These are phyloP conservation scores for Sabatieria punctata DNA, from an alignment of 2,888 invertebrate species.

Conservation along the genomic window DNA sequence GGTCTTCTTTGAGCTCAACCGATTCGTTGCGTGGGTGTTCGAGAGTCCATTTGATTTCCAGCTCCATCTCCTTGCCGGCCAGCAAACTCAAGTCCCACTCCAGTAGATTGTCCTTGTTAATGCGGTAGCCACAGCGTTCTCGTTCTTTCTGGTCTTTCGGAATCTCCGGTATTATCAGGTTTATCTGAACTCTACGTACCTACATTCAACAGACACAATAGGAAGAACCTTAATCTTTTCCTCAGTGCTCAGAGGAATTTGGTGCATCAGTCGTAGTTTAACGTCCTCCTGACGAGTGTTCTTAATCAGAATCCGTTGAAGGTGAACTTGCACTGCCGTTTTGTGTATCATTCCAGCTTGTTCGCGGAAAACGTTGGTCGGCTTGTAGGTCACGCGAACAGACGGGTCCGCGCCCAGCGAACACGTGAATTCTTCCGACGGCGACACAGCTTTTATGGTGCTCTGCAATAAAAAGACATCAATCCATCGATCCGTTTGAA, in stretches of 20 bases:
- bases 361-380: slow-evolving; percentile 21
- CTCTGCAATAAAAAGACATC: no score
- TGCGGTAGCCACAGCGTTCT: not conserved
- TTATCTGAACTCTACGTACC: no score
- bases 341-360: slow-evolving; percentile 20
- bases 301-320: slow-evolving; percentile 22
- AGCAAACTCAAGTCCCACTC: slow-evolving; percentile 21
- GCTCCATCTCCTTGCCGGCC: slow-evolving; percentile 16
- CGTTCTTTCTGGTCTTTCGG: no score
- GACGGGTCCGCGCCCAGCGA: slow-evolving; percentile 29
- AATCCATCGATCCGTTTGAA: no score
- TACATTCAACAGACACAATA: no score
- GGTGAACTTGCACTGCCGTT: no score
- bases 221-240: slow-evolving; percentile 32
- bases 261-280: slow-evolving; percentile 20
- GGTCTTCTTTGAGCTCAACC: slow-evolving; percentile 14
- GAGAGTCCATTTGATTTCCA: slow-evolving; percentile 22
- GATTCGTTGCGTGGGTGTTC: slow-evolving; percentile 25
- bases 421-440: slow-evolving; percentile 29
- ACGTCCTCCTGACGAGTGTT: slow-evolving; percentile 23
- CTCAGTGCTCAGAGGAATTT: slow-evolving; percentile 24
- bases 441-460: no score
- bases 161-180: not conserved
- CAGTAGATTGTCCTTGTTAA: slow-evolving; percentile 21
- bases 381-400: no score